Evolutionary conservation across 2,113 vertebrate genomes (phyloP), one percentile per base, ranked within the genome.

Genomic region (Podarcis muralis): DNA sequence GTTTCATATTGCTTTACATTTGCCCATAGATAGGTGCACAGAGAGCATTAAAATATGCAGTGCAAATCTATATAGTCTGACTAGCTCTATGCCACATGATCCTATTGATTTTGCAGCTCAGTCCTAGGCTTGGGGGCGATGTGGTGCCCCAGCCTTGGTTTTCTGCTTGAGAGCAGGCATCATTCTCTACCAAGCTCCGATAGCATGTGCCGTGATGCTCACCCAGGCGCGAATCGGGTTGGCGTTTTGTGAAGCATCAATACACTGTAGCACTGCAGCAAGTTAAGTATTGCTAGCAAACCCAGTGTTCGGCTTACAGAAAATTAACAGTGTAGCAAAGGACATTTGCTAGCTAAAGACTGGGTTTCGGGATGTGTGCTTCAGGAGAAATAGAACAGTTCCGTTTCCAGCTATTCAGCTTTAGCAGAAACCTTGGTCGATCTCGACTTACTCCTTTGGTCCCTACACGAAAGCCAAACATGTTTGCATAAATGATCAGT

Each of bases 351-450:
- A 23, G 59, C 85, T 88, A 59, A 30, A 4, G 37, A 84, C 72
- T 85, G 43, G 23, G 43, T 59, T 59, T 6, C 13, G 18, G 69
- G 6, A 35, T 37, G 0, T 85, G 68, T 78, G 93, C 12, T 2
- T 89, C 85, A 69, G 88, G 53, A 85, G 30, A 75, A 77, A 35
- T 69, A 68, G 62, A 87, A 62, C 0, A 5, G 22, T 27, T 83
- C 1, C 78, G 6, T 53, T 53, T 81, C 32, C 30, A 0, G 74
- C 72, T 91, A n/a, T 87, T 91, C 62, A 88, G 23, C 81, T 76
- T 90, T 88, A 53, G 43, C 76, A 93, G 91, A 93, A 94, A 86
- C 53, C 83, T 84, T 91, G 66, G 94, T 80, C 93, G 93, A 90
- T 94, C 84, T 81, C 89, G 65, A 57, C 92, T 93, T 93, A 87